A percentile compares a stretch with the other conserved stretches of the same genome.
Conservation (phyloP, 2,113 vertebrate species). For the Sphyrna mokarran region DNA sequence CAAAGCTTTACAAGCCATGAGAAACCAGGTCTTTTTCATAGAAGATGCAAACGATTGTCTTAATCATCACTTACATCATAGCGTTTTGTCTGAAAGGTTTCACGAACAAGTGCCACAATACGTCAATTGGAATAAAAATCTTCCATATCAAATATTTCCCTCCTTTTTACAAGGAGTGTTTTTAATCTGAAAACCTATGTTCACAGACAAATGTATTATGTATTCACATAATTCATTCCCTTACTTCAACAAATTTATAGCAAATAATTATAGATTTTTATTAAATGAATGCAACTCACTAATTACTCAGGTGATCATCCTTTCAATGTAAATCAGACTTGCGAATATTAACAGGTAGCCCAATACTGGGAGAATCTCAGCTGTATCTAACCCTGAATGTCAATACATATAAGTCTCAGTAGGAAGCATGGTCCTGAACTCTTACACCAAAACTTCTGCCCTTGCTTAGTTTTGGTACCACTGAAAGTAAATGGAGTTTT, state of each 20-base stretch:
- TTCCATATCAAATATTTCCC: background rate
- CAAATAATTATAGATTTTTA: background rate
- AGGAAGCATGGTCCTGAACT: background rate
- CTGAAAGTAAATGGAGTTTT: too few relatives aligned
- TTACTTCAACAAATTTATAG: background rate
- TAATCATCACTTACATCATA: background rate
- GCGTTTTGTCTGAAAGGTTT: background rate
- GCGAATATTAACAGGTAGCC: background rate
- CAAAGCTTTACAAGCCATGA: background rate
- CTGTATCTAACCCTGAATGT: background rate
- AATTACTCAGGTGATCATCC: background rate
- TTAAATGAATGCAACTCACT: background rate
- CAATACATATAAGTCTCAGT: background rate
- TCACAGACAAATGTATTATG: background rate
- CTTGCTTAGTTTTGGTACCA: too few relatives aligned
- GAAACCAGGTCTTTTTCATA: background rate
- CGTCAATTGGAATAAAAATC: background rate
- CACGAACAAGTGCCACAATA: background rate
- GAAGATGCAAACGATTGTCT: background rate
- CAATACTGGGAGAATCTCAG: background rate
- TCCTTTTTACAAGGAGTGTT: background rate
- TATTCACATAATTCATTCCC: background rate
- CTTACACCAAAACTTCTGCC: too few relatives aligned
- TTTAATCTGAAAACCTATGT: background rate
- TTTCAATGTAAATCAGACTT: background rate